A percentile compares a stretch with the other conserved stretches of the same genome.
These are phyloP conservation scores for Apus apus DNA, from an alignment of 2,113 vertebrate genomes.

Conservation along the genomic window DNA sequence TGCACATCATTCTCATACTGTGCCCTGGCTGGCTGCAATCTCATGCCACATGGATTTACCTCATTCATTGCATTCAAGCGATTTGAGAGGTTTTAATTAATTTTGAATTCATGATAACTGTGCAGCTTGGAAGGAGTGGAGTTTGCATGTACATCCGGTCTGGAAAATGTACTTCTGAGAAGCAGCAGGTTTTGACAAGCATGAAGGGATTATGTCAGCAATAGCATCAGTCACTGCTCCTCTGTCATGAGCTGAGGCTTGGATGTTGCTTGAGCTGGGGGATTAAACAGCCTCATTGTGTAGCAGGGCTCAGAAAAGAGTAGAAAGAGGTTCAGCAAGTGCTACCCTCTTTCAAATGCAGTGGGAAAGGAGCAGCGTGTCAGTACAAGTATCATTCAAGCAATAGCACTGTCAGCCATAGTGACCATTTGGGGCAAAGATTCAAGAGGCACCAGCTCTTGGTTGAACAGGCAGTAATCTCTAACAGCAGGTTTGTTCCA, in stretches of 20 bases:
- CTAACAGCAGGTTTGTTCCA: not conserved
- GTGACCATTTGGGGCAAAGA: not conserved
- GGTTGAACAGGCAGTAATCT: not conserved
- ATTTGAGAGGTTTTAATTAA: not conserved
- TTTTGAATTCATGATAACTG: not conserved
- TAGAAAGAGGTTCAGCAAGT: not conserved
- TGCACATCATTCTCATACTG: not conserved
- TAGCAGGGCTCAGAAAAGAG: not conserved
- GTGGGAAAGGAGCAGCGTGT: not conserved
- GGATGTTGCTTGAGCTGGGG: not conserved
- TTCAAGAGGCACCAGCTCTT: not conserved
- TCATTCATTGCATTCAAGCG: not conserved
- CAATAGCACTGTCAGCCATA: not conserved
- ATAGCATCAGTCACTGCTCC: not conserved
- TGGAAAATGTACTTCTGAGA: not conserved
- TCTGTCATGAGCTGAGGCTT: not conserved
- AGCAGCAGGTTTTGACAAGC: not conserved
- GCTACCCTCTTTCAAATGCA: not conserved
- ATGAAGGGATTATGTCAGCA: not conserved
- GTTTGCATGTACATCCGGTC: not conserved
- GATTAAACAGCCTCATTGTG: not conserved
- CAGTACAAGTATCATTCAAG: not conserved
- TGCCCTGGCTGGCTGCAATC: not conserved
- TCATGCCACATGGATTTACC: not conserved
- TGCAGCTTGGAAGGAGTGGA: not conserved